Evolutionary conservation across 2,888 invertebrate genomes (phyloP).

Genomic region (Agapetus fuscipes): DNA sequence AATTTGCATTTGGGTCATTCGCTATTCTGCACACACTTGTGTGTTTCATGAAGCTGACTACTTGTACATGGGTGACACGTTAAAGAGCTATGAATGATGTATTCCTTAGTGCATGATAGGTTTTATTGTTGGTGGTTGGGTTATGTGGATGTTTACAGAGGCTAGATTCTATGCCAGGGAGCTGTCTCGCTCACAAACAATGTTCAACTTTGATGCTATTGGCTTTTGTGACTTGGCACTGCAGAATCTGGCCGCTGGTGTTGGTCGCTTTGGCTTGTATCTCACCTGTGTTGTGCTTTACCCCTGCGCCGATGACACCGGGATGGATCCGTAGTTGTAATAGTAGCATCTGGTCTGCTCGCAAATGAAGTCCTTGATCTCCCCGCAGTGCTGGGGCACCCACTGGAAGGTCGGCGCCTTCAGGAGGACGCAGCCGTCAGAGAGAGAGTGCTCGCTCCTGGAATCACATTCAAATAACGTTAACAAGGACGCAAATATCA

Average conservation of each 20-base stretch:
- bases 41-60: too few species aligned
- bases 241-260: conserved; percentile 34
- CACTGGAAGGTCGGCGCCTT: conserved; percentile 69
- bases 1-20: too few species aligned
- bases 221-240: conserved; percentile 9
- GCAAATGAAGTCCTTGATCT: conserved; percentile 80
- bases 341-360: conserved; percentile 86
- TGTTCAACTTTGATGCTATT: background rate
- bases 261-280: conserved; percentile 45
- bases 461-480: background rate
- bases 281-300: conserved; percentile 65
- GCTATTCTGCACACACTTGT: too few species aligned
- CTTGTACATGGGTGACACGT: too few species aligned
- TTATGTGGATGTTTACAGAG: conserved; percentile 18
- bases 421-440: conserved; percentile 66
- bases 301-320: conserved; percentile 85
- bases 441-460: conserved; percentile 47
- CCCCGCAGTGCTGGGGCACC: conserved; percentile 75
- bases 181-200: conserved; percentile 18
- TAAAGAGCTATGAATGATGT: background rate
- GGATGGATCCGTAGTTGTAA: conserved; percentile 85
- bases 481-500: too few species aligned
- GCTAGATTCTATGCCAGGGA: conserved; percentile 21
- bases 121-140: conserved; percentile 19
- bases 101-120: conserved; percentile 2